Percentiles rank a stretch among this genome's conserved stretches.
Evolutionary conservation across 2,888 invertebrate genomes (phyloP).

Genomic region (Pelosia muscerda): DNA sequence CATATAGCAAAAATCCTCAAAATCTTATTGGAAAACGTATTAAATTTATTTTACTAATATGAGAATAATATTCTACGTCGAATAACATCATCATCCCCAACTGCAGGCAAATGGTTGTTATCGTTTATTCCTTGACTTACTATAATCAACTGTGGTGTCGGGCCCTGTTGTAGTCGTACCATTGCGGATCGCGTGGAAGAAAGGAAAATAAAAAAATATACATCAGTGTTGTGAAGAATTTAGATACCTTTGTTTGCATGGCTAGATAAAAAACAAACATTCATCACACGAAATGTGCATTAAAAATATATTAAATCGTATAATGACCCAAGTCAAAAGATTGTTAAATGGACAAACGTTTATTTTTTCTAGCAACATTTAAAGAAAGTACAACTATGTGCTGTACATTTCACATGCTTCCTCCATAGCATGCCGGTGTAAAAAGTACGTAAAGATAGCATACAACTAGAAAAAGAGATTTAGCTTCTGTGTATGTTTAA

Average conservation of each 20-base stretch:
- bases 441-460: conserved; percentile 36
- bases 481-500: conserved; percentile 21
- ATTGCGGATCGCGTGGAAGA: conserved; percentile 62
- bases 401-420: conserved; percentile 59
- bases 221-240: conserved; percentile 57
- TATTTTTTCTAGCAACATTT: conserved; percentile 48
- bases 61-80: conserved; percentile 52
- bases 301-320: not conserved
- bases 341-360: not conserved
- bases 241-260: conserved; percentile 30
- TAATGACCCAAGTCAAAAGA: not conserved
- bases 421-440: conserved; percentile 58
- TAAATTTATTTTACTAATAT: not conserved
- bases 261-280: conserved; percentile 43
- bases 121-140: conserved; percentile 70
- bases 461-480: conserved; percentile 29
- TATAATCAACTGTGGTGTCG: conserved; percentile 84
- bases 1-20: not conserved
- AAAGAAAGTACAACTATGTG: conserved; percentile 47
- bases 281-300: not conserved
- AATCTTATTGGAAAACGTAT: not conserved
- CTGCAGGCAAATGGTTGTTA: conserved; percentile 36
- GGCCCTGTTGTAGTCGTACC: conserved; percentile 74
- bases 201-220: conserved; percentile 66
- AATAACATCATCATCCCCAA: conserved; percentile 18